phyloP scores from a whole-genome alignment of 2,113 vertebrate species.

The Rhadina sibilatrix region DNA sequence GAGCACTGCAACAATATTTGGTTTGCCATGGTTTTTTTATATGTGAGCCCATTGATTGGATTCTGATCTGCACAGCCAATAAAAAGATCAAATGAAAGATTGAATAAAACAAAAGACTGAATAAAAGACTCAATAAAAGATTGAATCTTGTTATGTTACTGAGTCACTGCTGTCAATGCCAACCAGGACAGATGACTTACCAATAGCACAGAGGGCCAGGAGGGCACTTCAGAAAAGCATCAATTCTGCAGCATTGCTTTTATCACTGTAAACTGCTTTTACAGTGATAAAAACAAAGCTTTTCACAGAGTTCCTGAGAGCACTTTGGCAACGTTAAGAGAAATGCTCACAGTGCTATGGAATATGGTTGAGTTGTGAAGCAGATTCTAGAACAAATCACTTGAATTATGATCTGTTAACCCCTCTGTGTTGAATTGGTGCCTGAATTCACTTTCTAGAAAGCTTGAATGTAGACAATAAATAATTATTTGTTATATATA shows the following conservation, averaged over 20 bases:
- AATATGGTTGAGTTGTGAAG: background rate
- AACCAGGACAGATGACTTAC: constrained; percentile 52
- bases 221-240: background rate
- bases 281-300: background rate
- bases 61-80: constrained; percentile 75
- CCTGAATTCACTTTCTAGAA: background rate
- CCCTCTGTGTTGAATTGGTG: background rate
- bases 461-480: background rate
- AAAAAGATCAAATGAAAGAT: background rate
- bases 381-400: background rate
- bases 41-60: background rate
- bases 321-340: background rate
- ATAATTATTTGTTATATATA: background rate
- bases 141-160: constrained; percentile 58
- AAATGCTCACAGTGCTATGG: background rate
- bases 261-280: background rate
- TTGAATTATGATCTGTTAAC: background rate
- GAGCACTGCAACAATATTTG: background rate
- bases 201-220: background rate
- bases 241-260: background rate
- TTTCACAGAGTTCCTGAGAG: background rate
- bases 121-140: constrained; percentile 38
- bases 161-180: constrained; percentile 75
- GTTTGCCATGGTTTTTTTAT: background rate
- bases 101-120: background rate